phyloP scores from a whole-genome alignment of 2,888 invertebrate species.

The Cataglyphis cursor region DNA sequence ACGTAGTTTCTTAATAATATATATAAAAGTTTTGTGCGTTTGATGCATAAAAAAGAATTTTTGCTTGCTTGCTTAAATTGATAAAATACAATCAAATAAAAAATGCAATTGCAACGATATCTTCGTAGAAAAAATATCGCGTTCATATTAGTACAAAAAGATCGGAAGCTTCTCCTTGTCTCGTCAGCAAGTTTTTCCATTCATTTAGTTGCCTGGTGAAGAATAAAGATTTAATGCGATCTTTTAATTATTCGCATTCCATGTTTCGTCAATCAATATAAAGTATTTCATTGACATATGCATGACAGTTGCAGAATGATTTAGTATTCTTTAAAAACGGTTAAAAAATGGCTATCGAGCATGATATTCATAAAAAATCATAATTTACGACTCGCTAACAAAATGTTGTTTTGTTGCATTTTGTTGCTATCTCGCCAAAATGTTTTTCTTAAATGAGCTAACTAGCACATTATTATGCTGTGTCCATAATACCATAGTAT shows the following conservation, averaged over 20 bases:
- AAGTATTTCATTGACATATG: neutral
- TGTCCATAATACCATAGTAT: slow-evolving; percentile 22
- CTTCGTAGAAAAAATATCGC: slow-evolving; percentile 13
- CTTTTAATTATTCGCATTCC: neutral
- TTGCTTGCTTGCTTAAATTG: neutral
- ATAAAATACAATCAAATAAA: slow-evolving; percentile 1
- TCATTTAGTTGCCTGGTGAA: neutral
- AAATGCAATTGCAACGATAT: neutral
- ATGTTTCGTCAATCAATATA: neutral
- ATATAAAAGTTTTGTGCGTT: slow-evolving; percentile 24
- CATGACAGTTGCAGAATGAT: neutral
- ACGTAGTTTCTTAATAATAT: neutral
- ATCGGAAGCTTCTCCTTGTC: neutral
- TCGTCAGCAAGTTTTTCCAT: neutral
- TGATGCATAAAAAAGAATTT: neutral
- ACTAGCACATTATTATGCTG: neutral
- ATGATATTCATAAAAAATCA: slow-evolving; percentile 4
- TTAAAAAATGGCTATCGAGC: slow-evolving; percentile 1
- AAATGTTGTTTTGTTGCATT: neutral
- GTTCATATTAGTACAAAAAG: neutral
- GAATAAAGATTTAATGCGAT: neutral
- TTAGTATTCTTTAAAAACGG: neutral
- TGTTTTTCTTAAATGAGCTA: neutral
- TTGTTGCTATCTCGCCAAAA: neutral
- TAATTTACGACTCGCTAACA: neutral